Evolutionary conservation across 23 tunicate species (phyloP).

Genomic region (Trididemnum nubilum): DNA sequence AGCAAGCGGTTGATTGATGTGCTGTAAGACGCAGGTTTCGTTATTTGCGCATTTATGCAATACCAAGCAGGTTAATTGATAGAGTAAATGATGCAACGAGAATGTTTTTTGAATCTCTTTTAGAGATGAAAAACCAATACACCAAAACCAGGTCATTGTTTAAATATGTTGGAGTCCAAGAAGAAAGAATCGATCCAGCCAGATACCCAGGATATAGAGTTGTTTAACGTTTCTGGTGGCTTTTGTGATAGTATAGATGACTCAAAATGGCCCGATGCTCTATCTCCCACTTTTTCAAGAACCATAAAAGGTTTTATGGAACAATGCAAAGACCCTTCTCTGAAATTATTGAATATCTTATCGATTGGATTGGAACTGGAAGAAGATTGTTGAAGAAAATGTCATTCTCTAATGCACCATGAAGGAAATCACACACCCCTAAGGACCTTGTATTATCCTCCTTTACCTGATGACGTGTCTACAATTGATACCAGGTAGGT

Average conservation of each 20-base stretch:
- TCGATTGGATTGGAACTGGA: slow-evolving; percentile 35
- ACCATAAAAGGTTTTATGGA: slow-evolving; percentile 24
- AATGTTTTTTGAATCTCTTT: not conserved
- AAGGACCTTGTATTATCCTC: slow-evolving; percentile 46
- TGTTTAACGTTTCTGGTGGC: slow-evolving; percentile 34
- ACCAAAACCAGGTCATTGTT: not conserved
- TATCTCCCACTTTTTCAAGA: slow-evolving; percentile 24
- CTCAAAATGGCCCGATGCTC: not conserved
- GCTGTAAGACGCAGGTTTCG: slow-evolving; percentile 41
- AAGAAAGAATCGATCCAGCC: slow-evolving; percentile 33
- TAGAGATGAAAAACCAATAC: not conserved
- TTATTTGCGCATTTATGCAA: slow-evolving; percentile 41
- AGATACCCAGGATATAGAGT: slow-evolving; percentile 49
- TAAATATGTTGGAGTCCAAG: slow-evolving; percentile 23
- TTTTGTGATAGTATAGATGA: not conserved
- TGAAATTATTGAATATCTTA: slow-evolving; percentile 23
- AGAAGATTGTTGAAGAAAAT: not conserved
- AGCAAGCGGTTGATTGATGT: slow-evolving; percentile 27
- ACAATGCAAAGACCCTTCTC: slow-evolving; percentile 23
- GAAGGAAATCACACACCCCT: slow-evolving; percentile 49
- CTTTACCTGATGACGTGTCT: slow-evolving; percentile 23
- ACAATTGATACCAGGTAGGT: slow-evolving; percentile 30
- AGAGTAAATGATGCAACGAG: not conserved
- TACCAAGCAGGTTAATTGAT: not conserved
- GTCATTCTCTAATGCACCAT: not conserved